phyloP scores from a whole-genome alignment of 2,113 vertebrate genomes.

The Tenrec ecaudatus region DNA sequence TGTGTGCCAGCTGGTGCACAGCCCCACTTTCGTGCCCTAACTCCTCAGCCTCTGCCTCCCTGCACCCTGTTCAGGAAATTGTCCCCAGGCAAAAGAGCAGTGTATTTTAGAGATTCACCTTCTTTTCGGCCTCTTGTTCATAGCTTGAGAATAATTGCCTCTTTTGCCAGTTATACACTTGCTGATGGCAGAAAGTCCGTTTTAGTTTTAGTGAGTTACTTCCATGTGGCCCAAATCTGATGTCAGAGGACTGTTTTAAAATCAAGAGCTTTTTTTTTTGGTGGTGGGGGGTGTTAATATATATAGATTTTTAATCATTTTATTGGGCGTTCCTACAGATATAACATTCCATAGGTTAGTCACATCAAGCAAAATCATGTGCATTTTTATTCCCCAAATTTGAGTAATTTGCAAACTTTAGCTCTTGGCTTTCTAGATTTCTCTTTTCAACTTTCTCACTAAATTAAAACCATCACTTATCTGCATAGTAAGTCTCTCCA shows the following conservation, averaged over 20 bases:
- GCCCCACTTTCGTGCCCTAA: not conserved
- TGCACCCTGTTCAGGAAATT: not conserved
- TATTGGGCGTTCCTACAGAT: too few relatives aligned
- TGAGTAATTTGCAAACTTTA: not conserved
- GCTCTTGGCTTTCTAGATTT: constrained; percentile 17
- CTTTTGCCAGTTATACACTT: not conserved
- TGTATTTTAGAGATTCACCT: not conserved
- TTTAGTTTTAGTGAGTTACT: not conserved
- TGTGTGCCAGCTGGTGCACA: not conserved
- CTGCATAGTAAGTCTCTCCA: not conserved
- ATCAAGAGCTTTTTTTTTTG: not conserved
- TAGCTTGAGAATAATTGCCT: not conserved
- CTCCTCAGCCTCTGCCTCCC: not conserved
- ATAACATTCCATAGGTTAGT: too few relatives aligned
- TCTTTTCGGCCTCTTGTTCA: not conserved
- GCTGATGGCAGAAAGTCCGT: not conserved
- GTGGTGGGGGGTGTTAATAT: too few relatives aligned
- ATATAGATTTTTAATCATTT: too few relatives aligned
- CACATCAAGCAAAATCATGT: too few relatives aligned
- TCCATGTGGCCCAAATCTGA: not conserved
- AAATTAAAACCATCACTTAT: constrained; percentile 9
- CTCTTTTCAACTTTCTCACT: not conserved
- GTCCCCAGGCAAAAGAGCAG: not conserved
- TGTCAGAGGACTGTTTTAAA: not conserved
- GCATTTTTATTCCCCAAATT: not conserved